Base-by-base conservation (phyloP, 1,140 invertebrate genomes). In the Bursaphelenchus mucronatus region DNA sequence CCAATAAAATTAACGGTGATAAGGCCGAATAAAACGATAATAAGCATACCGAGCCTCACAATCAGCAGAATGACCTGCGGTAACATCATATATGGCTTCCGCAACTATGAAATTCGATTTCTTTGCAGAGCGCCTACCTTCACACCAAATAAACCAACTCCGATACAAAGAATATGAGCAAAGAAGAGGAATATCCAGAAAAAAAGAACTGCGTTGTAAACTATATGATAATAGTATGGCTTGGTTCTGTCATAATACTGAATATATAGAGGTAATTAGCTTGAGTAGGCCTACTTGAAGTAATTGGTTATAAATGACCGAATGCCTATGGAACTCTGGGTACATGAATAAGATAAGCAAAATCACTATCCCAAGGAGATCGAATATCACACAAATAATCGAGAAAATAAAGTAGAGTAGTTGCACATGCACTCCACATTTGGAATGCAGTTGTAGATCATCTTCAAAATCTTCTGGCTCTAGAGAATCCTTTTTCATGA, bases 181-280 rank as follows among this genome's bases (percentile, higher is more conserved):
- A 70, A 70, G 46, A 73, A 73, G 13, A 73, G 13, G 13, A 64
- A 47, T 41, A 49, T 59, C 63, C 67, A 70, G 45, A 39, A 6
- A 15, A 67, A 66, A 13, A 68, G 17, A 17, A 30, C 17, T 17
- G 30, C 40, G 39, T 59, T 69, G 49, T 68, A 67, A 13, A 62
- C 4, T 13, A 63, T 63, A 58, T 63, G 63, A 45, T 63, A 63
- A 11, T 63, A 58, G 43, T 63, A 63, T 1, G 61, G 10, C 11
- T 4, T n/a, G 13, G 17, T 62, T 3, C 61, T 55, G 30, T 63
- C 61, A 30, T 63, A 63, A 30, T 63, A 65, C 61, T 63, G 61
- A 61, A 61, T n/a, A 3, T 46, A 55, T 15, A 3, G 53, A 13
- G 4, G 53, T n/a, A 46, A 30, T 21, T 30, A 30, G n/a, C 64